Evolutionary conservation across 2,113 vertebrate genomes (phyloP), one percentile per base, ranked within the genome.

Genomic region (Geococcyx californianus): DNA sequence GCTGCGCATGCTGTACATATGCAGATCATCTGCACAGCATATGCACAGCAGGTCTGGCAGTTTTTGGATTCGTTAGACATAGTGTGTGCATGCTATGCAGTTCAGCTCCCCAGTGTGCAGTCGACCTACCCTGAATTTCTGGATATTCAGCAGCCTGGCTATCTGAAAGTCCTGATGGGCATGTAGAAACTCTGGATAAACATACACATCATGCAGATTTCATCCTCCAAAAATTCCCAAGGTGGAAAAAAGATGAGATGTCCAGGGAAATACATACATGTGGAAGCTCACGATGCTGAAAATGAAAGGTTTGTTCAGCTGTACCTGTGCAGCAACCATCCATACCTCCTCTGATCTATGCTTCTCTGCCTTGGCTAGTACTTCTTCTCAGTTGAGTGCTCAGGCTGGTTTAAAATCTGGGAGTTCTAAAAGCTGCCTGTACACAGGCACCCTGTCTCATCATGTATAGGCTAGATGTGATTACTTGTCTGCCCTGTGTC

Each of bases 31-130:
- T 85, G 72, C 68, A 80, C 63, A 89, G 90, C 51, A 10, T 81
- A 49, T n/a, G 88, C 92, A 74, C 69, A 86, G 92, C 88, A 93
- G 59, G 76, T 86, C 72, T 94, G 94, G 67, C 86, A 52, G 26
- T 86, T 84, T 67, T 49, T 25, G 55, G 75, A 70, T 93, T 95
- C 16, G 4, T 92, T 84, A 94, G 75, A 80, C 83, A 28, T 26
- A 28, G 59, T 36, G 33, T 4, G 1, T 66, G 85, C 67, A 76
- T 44, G 86, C 60, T 55, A 3, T 19, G 70, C 36, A 51, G 52
- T 81, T 96, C 76, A 84, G 73, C 68, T 94, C 68, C 38, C 76
- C 52, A 51, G 64, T 25, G 38, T 86, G 59, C 64, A 52, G 76
- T 81, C 13, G 31, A 89, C 86, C 89, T 86, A 55, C 77, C 79